Base-by-base conservation (phyloP, 2,888 invertebrate genomes). In the Acronicta psi region DNA sequence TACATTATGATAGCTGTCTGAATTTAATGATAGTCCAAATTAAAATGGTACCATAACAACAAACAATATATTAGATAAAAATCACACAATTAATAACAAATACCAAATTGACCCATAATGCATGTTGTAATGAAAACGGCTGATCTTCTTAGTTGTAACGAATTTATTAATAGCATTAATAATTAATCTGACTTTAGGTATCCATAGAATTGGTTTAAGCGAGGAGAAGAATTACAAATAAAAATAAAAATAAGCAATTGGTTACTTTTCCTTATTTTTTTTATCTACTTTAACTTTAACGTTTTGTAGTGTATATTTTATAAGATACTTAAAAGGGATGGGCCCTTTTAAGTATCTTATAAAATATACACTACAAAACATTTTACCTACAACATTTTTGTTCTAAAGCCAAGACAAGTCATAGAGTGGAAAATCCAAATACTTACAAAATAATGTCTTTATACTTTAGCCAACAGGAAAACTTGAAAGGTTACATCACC, bases 31-130 rank as follows among this genome's bases (percentile, higher is more conserved):
- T 11, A 13, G 25, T 36, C 18, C 40, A 40, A 23, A 13, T 53
- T 34, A 46, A 55, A 47, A 10, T 38, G 3, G 17, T 50, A 57
- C 16, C 29, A 36, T 45, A 46, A 20, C 10, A 29, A 43, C 40
- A 25, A 38, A 51, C 34, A 29, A 29, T 3, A 49, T 7, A 45
- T 49, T 13, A 50, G 2, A 51, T 20, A 43, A 58, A 49, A 38
- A 20, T 40, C 63, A 62, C 42, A 46, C 41, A 34, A 37, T 71
- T 71, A 70, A 41, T 62, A 14, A 67, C 62, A 45, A 57, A 36
- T 63, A 51, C 49, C 41, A 58, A 46, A 58, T 67, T 40, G 44
- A 60, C 64, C 50, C 50, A 46, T 43, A 57, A 34, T 18, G 51
- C 45, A 31, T 47, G 50, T 58, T 50, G 46, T 63, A 50, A 57